Base-by-base conservation (phyloP, 2,113 vertebrate species). In the Gambusia holbrooki region DNA sequence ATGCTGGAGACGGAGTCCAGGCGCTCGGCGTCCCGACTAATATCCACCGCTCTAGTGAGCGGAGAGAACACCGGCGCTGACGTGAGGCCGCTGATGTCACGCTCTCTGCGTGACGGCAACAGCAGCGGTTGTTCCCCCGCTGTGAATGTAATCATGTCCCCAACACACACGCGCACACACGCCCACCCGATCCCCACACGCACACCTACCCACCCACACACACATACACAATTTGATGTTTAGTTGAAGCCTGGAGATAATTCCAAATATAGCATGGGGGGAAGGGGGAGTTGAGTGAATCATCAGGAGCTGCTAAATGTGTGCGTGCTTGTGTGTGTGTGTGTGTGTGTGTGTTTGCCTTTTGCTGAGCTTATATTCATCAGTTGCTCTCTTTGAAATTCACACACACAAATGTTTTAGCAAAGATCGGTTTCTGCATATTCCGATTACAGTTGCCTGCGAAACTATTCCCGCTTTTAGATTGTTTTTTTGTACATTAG, bases 221-320 rank as follows among this genome's bases (percentile, higher is more conserved):
- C 61, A 17, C 42, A 28, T 40, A n/a, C 51, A 29, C 30, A 35
- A 33, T 64, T 71, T 32, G 14, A 62, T 72, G 72, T 88, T 89
- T 79, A 74, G 78, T 77, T 85, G 74, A 87, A 87, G 88, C 89
- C 87, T 64, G 1, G 77, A 92, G 89, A 91, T 86, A 85, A 88
- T 22, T 84, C 92, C 86, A 90, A 90, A 91, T 90, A 93, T 91
- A 93, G 89, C 89, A 83, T 66, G 70, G 67, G 80, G 51, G 75
- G 73, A 66, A 78, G 74, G 83, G 71, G 79, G 72, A 69, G 76
- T 30, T 33, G 87, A 75, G 75, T 92, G 90, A 92, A 82, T 93
- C 90, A 93, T 88, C 85, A 32, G 27, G 9, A 90, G 84, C 74
- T 87, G 77, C 76, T 75, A 61, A 74, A 81, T 45, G 54, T 67